Evolutionary conservation across 2,113 vertebrate species (phyloP).

Genomic region (Chaetodon auriga): DNA sequence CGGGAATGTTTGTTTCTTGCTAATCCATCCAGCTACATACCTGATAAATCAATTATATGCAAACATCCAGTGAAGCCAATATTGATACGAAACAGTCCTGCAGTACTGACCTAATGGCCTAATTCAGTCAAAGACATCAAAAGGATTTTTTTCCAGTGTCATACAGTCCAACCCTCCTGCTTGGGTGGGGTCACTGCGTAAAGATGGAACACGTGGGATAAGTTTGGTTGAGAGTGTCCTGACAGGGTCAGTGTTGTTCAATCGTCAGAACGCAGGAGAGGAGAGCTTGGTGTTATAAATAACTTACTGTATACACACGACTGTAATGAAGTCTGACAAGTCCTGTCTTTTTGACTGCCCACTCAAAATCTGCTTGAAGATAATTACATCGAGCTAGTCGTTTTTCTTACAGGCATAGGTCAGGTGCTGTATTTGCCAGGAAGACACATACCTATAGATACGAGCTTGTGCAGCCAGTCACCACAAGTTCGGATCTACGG

Average conservation of each 20-base stretch:
- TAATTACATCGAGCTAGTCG: neutral
- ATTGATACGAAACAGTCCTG: neutral
- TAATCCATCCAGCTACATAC: neutral
- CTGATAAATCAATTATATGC: neutral
- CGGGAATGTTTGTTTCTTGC: neutral
- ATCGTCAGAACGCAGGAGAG: neutral
- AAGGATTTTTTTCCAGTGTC: conserved; percentile 1
- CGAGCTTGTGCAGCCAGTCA: conserved; percentile 96
- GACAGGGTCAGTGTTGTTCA: conserved; percentile 8
- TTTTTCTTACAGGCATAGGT: conserved; percentile 37
- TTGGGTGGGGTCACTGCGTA: conserved; percentile 66
- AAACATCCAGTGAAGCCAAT: neutral
- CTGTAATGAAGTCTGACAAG: conserved; percentile 3
- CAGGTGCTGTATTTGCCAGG: conserved; percentile 82
- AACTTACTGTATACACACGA: neutral
- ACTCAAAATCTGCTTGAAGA: conserved; percentile 25
- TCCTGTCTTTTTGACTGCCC: conserved; percentile 14
- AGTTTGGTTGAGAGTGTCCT: conserved; percentile 13
- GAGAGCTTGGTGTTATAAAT: conserved; percentile 18
- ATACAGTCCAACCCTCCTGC: conserved; percentile 41
- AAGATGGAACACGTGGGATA: conserved; percentile 29
- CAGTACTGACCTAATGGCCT: conserved; percentile 24
- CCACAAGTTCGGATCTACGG: conserved; percentile 99
- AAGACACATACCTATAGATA: conserved; percentile 98
- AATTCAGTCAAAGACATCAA: conserved; percentile 13